Conservation (phyloP, 2,888 invertebrate genomes). For the Himalopsyche tibetana region DNA sequence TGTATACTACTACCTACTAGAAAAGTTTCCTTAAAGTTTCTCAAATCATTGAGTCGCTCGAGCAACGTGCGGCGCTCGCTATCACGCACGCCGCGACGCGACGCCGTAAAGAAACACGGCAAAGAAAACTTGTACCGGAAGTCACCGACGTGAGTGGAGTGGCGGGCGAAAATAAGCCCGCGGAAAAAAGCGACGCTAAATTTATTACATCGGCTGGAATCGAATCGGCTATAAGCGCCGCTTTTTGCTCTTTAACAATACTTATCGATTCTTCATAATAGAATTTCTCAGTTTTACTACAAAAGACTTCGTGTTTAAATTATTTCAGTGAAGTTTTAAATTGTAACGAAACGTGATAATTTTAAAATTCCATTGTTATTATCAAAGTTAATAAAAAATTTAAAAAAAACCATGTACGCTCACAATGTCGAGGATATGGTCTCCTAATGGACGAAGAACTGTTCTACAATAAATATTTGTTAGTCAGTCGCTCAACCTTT, state of each 20-base stretch:
- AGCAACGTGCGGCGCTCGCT: neutral
- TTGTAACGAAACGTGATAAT: neutral
- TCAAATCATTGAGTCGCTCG: neutral
- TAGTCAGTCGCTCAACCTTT: too few relatives aligned
- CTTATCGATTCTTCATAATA: slow-evolving; percentile 15
- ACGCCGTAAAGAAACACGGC: slow-evolving; percentile 1
- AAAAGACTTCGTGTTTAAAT: neutral
- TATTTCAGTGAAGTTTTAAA: neutral
- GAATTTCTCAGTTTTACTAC: neutral
- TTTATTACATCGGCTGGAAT: slow-evolving; percentile 20
- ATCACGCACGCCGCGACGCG: slow-evolving; percentile 24
- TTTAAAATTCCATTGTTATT: slow-evolving; percentile 13
- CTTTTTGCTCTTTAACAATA: neutral
- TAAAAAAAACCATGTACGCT: neutral
- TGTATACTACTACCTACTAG: neutral
- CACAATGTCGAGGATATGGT: too few relatives aligned
- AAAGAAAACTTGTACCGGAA: slow-evolving; percentile 37
- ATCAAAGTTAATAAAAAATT: slow-evolving; percentile 35
- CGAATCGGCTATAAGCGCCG: neutral
- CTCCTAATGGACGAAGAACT: too few relatives aligned
- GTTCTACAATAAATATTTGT: too few relatives aligned
- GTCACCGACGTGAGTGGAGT: slow-evolving; percentile 17
- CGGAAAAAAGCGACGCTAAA: neutral
- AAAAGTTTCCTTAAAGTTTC: neutral
- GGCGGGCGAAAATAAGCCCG: slow-evolving; percentile 14